Evolutionary conservation across 2,888 invertebrate genomes (phyloP), one percentile per base, ranked within the genome.

Genomic region (Agriopis marginaria): DNA sequence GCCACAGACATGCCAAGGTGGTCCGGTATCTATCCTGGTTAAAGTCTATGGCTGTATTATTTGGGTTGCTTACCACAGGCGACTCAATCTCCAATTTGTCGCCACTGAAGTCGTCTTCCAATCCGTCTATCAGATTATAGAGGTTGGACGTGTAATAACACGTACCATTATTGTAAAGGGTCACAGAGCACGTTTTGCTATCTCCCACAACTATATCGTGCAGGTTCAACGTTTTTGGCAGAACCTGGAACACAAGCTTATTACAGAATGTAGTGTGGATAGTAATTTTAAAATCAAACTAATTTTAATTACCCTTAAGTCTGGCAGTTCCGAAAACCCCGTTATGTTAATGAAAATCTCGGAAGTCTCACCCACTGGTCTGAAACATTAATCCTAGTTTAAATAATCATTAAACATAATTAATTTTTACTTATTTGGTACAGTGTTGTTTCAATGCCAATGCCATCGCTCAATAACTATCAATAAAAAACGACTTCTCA

Each of bases 261-360:
- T 23, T 47, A 32, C 32, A 32, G 32, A 32, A 32, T 32, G 32
- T 32, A 14, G 39, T 11, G 17, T 5, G 11, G 12, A 23, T 23
- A 8, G 50, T 9, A 3, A 23, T 53, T 53, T 11, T 32, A 8
- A n/a, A n/a, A 12, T 45, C 11, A 7, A 59, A 23, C 23, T 23
- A 3, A 49, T 10, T 23, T 40, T 53, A 66, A 65, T 75, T 78
- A 91, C 92, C 86, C 85, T 87, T 61, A 94, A 85, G 81, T 93
- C 90, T 11, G 93, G 91, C 6, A 86, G 72, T 79, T 93, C 93
- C 0, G 94, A 94, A 82, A 88, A 93, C 66, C 94, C 94, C 42
- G 79, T 82, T 61, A 94, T 87, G 42, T 89, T 81, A 23, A 94
- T 86, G 63, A 86, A 89, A 60, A 92, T 77, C 73, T 94, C 94